A percentile compares a stretch with the other conserved stretches of the same genome.
phyloP scores from a whole-genome alignment of 1,140 invertebrate species.

The Liolophura sinensis region DNA sequence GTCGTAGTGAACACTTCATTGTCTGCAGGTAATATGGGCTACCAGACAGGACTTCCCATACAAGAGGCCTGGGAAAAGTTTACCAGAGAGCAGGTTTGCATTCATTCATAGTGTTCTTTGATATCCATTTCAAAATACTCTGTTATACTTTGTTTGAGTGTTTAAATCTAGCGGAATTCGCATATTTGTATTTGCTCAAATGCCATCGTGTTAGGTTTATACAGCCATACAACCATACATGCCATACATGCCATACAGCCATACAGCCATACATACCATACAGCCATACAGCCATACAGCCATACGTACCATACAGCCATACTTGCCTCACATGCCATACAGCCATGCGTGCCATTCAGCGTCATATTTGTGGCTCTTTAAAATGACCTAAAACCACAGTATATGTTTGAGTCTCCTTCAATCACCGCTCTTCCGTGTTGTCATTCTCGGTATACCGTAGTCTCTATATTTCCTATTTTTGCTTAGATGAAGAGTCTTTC shows the following conservation, averaged over 20 bases:
- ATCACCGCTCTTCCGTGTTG: neutral
- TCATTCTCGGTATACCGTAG: neutral
- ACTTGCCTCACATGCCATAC: too few species aligned
- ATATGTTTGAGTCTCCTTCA: neutral
- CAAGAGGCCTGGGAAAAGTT: constrained; percentile 40
- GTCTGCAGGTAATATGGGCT: constrained; percentile 31
- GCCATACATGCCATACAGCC: too few species aligned
- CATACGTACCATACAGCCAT: neutral
- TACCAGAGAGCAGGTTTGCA: constrained; percentile 26
- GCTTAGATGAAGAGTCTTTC: neutral
- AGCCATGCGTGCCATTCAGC: neutral
- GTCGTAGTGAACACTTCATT: constrained; percentile 42
- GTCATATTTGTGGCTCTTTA: too few species aligned
- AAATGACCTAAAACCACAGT: neutral
- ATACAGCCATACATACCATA: too few species aligned
- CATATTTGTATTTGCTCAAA: too few species aligned
- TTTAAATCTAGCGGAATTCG: too few species aligned
- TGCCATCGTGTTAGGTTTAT: too few species aligned
- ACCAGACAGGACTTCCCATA: constrained; percentile 37
- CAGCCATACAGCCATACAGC: neutral
- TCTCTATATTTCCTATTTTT: neutral
- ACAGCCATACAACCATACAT: too few species aligned
- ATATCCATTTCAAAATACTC: too few species aligned
- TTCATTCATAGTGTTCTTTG: too few species aligned
- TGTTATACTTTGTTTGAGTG: too few species aligned